Percentiles rank a stretch among this genome's conserved stretches.
Evolutionary conservation across 2,888 invertebrate genomes (phyloP).

Genomic region (Trimorus sp.): DNA sequence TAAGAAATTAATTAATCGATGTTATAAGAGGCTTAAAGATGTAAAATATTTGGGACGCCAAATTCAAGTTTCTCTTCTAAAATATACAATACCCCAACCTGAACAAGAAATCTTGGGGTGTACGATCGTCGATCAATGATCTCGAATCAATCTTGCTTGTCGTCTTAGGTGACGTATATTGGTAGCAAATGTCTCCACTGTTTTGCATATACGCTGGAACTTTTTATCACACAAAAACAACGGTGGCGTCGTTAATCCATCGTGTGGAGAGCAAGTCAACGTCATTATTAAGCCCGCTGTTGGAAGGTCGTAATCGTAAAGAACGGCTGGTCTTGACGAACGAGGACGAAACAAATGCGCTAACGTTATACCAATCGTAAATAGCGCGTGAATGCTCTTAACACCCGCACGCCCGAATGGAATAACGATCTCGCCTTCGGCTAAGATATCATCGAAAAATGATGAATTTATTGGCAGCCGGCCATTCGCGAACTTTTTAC

Average conservation of each 20-base stretch:
- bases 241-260: slow-evolving; percentile 25
- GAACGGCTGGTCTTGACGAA: slow-evolving; percentile 63
- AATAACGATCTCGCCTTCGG: slow-evolving; percentile 51
- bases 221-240: slow-evolving; percentile 34
- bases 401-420: slow-evolving; percentile 58
- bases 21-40: no score
- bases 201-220: slow-evolving; percentile 34
- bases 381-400: slow-evolving; percentile 63
- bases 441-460: slow-evolving; percentile 59
- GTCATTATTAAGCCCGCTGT: slow-evolving; percentile 48
- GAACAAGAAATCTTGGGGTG: not conserved
- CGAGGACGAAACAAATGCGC: slow-evolving; percentile 71
- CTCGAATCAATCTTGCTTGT: slow-evolving; percentile 36
- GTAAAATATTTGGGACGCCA: no score
- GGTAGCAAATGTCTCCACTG: slow-evolving; percentile 28
- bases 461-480: slow-evolving; percentile 66
- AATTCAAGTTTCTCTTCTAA: no score
- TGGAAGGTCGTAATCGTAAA: slow-evolving; percentile 71
- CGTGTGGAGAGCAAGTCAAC: slow-evolving; percentile 17
- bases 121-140: slow-evolving; percentile 14
- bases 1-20: no score
- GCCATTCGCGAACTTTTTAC: slow-evolving; percentile 56
- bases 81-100: no score
- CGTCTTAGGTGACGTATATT: slow-evolving; percentile 34
- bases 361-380: slow-evolving; percentile 69